These are phyloP conservation scores for Anableps anableps DNA, from an alignment of 2,797 vertebrate genomes.

Conservation along the genomic window DNA sequence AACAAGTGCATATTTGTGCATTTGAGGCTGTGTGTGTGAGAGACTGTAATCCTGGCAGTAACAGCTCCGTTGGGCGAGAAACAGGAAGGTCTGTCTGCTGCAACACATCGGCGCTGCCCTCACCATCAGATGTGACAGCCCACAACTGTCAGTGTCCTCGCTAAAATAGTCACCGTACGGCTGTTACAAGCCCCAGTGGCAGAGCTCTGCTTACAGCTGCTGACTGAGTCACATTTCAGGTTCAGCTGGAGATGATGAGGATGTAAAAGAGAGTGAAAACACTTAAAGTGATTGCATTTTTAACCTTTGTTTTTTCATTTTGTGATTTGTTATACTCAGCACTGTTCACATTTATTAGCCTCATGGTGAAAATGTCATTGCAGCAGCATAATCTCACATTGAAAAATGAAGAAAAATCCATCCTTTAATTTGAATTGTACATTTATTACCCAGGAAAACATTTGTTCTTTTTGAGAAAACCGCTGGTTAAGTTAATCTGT, in stretches of 20 bases:
- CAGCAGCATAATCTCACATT: too few species aligned
- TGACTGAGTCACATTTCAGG: slow-evolving; percentile 71
- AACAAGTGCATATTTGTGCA: background rate
- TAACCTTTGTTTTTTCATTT: background rate
- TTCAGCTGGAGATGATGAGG: slow-evolving; percentile 5
- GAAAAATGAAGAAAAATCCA: too few species aligned
- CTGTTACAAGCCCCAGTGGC: slow-evolving; percentile 65
- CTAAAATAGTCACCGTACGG: slow-evolving; percentile 79
- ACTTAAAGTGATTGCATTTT: background rate
- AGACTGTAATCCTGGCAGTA: slow-evolving; percentile 17
- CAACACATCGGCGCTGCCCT: slow-evolving; percentile 62
- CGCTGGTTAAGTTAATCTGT: too few species aligned
- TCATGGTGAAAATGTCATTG: too few species aligned
- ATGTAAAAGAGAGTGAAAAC: background rate
- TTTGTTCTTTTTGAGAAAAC: too few species aligned
- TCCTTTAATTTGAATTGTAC: too few species aligned
- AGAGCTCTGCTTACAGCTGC: slow-evolving; percentile 68
- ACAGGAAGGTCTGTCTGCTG: slow-evolving; percentile 46
- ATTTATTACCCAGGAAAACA: too few species aligned
- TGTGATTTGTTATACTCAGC: background rate
- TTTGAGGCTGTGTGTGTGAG: background rate
- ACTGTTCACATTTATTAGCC: background rate
- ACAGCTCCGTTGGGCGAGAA: slow-evolving; percentile 16
- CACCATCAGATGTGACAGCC: slow-evolving; percentile 76
- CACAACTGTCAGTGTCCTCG: slow-evolving; percentile 68